These are phyloP conservation scores for Amiota mariae DNA, from an alignment of 2,888 invertebrate genomes.

Conservation along the genomic window DNA sequence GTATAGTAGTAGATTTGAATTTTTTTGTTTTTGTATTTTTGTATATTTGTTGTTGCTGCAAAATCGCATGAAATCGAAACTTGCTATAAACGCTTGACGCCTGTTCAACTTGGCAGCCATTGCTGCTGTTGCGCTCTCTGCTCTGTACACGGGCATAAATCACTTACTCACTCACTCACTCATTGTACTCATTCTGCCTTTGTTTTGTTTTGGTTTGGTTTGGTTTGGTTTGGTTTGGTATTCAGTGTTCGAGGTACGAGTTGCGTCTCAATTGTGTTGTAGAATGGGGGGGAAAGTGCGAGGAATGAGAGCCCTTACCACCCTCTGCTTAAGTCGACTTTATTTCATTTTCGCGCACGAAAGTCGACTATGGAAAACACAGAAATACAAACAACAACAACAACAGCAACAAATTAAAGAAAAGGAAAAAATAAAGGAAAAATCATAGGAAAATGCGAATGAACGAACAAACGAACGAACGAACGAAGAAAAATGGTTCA, in stretches of 20 bases:
- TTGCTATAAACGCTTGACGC: constrained; percentile 64
- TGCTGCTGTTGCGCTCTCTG: constrained; percentile 42
- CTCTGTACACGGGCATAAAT: background rate
- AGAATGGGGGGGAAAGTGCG: no score
- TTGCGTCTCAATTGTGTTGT: no score
- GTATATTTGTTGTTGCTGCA: background rate
- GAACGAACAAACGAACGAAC: constrained; percentile 3
- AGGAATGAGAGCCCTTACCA: no score
- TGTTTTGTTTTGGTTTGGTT: no score
- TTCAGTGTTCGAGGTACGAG: no score
- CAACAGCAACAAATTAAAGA: constrained; percentile 35
- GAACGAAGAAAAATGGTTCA: constrained; percentile 57
- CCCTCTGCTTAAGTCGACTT: constrained; percentile 43
- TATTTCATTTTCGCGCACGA: constrained; percentile 67
- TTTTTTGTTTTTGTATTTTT: background rate
- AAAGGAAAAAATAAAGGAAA: constrained; percentile 29
- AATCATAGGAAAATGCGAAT: background rate
- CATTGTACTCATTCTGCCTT: no score
- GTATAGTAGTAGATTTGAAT: background rate
- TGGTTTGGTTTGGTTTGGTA: no score
- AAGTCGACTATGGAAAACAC: constrained; percentile 43
- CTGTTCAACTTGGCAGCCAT: constrained; percentile 68
- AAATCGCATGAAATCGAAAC: constrained; percentile 63
- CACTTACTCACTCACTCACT: no score
- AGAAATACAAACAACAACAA: constrained; percentile 44